A percentile compares a stretch with the other conserved stretches of the same genome.
Conservation (phyloP, 2,113 vertebrate species). For the cat (Felis catus) region DNA sequence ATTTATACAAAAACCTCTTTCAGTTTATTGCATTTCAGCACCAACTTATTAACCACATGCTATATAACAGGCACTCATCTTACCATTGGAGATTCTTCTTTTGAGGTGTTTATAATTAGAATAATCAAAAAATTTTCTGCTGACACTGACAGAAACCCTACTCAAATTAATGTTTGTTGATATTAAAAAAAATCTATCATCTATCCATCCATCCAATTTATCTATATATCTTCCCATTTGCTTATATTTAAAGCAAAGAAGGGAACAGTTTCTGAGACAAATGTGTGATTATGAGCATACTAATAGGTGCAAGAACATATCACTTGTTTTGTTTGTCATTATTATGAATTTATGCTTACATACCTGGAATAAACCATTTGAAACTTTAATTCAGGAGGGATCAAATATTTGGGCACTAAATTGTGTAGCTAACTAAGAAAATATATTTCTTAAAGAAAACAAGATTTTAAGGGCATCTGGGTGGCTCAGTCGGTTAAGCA, state of each 20-base stretch:
- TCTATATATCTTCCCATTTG: background rate
- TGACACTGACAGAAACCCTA: background rate
- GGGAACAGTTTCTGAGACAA: background rate
- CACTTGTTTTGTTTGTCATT: background rate
- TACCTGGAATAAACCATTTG: background rate
- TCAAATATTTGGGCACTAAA: background rate
- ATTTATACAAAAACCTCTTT: background rate
- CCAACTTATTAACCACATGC: background rate
- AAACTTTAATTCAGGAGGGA: background rate
- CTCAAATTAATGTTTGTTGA: background rate
- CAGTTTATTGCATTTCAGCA: background rate
- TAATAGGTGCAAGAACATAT: background rate
- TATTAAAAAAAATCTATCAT: background rate
- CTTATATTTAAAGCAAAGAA: background rate
- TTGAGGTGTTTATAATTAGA: background rate
- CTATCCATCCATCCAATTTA: background rate
- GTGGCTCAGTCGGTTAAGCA: too few relatives aligned
- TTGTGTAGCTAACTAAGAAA: background rate
- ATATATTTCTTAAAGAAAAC: background rate
- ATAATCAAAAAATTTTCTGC: background rate
- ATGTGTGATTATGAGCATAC: background rate
- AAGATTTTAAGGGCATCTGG: background rate
- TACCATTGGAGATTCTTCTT: background rate
- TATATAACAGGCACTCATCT: background rate
- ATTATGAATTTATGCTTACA: background rate